Evolutionary conservation across 2,797 vertebrate species (phyloP), one percentile per base, ranked within the genome.

Genomic region (Gephyroberyx darwinii): DNA sequence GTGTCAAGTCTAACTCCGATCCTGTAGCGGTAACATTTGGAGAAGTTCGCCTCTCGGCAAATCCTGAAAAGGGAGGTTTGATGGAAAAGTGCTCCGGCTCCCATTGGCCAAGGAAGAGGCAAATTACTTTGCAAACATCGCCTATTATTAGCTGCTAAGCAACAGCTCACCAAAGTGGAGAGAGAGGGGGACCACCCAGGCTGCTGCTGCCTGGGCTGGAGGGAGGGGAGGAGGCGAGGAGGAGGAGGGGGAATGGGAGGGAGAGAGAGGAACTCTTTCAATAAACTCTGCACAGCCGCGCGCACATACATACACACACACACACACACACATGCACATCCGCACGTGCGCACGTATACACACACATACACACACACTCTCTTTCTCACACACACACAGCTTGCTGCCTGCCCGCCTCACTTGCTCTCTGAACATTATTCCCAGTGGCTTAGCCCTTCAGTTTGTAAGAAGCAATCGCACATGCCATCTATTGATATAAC

Each of bases 131-230:
- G 94, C 95, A 95, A 96, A 95, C 95, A 95, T 94, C 94, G 93
- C 95, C 94, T 95, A 95, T 96, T 96, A 96, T 95, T 95, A 96
- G 95, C 95, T 96, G 95, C 95, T 96, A 96, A 95, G 95, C 95
- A 95, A 96, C 95, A 94, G 95, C 95, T 95, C 95, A 91, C 93
- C 94, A 94, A 95, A 94, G 95, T 94, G 93, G 94, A 93, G 94
- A 93, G 94, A 93, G 94, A 92, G 92, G 80, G 91, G 91, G 94
- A 95, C 94, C 95, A 96, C 94, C 95, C 95, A 95, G 91, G 93
- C 93, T 91, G 94, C 86, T 76, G 89, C 92, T 92, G 93, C 92
- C 82, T 78, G 91, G 41, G 75, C 77, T 78, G 84, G 70, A 68
- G 54, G 80, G 90, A 48, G 68, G 77, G 69, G 41, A 17, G 71